Conservation (phyloP, 2,888 invertebrate species). For the Rhopalosiphum nymphaeae region DNA sequence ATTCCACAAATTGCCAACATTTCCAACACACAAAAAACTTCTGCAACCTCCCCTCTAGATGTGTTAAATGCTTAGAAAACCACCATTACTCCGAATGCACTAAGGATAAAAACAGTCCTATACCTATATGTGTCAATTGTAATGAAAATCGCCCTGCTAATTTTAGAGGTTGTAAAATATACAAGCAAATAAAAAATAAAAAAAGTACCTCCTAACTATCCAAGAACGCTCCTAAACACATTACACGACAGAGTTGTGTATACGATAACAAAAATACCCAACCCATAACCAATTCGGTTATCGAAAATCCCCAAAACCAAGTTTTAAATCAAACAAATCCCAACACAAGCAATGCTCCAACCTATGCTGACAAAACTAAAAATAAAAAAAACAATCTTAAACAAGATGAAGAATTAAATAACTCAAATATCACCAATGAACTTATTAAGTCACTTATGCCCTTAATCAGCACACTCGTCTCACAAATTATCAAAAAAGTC, state of each 20-base stretch:
- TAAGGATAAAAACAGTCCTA: background rate
- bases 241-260: background rate
- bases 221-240: conserved; percentile 8
- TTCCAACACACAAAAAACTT: conserved; percentile 12
- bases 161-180: conserved; percentile 8
- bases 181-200: conserved; percentile 11
- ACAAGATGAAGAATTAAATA: background rate
- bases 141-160: background rate
- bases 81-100: background rate
- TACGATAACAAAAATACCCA: background rate
- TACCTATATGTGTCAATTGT: background rate
- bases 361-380: background rate
- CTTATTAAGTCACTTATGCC: background rate
- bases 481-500: background rate
- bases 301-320: background rate
- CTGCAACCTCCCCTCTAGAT: background rate
- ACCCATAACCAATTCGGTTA: background rate
- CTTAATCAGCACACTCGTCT: background rate
- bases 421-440: background rate
- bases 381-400: background rate
- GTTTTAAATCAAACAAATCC: background rate
- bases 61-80: background rate
- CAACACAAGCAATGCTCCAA: background rate
- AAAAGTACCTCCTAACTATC: background rate
- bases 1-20: background rate